Evolutionary conservation across 2,888 invertebrate genomes (phyloP).

Genomic region (Zele albiditarsus): DNA sequence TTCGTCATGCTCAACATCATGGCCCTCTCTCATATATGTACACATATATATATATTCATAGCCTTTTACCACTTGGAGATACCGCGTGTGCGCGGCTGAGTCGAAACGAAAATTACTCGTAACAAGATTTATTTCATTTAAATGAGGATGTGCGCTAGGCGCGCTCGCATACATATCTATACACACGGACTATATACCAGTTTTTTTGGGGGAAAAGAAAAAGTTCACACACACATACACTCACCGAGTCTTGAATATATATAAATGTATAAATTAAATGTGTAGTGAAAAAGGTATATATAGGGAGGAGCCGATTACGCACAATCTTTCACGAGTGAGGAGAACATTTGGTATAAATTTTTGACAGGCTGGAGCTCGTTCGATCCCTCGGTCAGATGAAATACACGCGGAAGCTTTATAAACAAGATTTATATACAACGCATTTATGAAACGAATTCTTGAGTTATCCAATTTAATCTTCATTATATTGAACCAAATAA

Average conservation of each 20-base stretch:
- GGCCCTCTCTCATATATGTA: slow-evolving; percentile 26
- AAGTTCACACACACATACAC: neutral
- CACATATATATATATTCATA: neutral
- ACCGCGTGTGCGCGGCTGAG: slow-evolving; percentile 45
- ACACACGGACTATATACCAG: neutral
- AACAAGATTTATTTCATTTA: slow-evolving; percentile 70
- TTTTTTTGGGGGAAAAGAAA: neutral
- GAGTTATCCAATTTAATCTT: too few species aligned
- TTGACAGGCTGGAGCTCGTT: slow-evolving; percentile 10
- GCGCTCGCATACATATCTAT: slow-evolving; percentile 51
- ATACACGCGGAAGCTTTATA: slow-evolving; percentile 3
- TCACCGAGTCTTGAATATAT: neutral
- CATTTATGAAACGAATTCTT: neutral
- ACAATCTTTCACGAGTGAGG: slow-evolving; percentile 13
- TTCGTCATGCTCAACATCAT: slow-evolving; percentile 22
- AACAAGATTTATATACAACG: neutral
- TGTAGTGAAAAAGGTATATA: neutral
- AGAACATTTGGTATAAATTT: slow-evolving; percentile 42
- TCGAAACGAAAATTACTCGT: slow-evolving; percentile 63
- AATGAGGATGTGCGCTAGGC: slow-evolving; percentile 68
- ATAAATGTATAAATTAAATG: slow-evolving; percentile 11
- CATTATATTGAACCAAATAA: too few species aligned
- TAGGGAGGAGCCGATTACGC: neutral
- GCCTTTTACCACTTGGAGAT: slow-evolving; percentile 44
- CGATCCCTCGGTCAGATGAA: slow-evolving; percentile 12